Evolutionary conservation across 2,113 vertebrate genomes (phyloP).

Genomic region (Channa maculata): DNA sequence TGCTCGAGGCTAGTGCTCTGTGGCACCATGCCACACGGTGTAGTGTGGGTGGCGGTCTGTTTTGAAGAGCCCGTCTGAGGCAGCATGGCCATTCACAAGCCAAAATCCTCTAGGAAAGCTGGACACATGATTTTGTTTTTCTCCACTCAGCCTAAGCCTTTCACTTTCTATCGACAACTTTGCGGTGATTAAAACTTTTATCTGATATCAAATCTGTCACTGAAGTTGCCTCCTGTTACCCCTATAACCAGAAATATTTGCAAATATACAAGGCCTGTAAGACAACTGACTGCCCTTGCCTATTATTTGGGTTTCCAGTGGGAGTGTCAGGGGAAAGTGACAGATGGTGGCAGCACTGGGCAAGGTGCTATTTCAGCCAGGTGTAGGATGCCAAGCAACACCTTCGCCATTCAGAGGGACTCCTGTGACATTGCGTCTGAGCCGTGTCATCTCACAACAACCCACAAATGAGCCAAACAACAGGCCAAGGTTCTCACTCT

Average conservation of each 20-base stretch:
- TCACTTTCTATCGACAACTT: conserved; percentile 12
- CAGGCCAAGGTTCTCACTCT: conserved; percentile 47
- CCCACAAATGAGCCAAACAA: conserved; percentile 63
- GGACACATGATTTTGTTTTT: conserved; percentile 1
- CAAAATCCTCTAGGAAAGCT: conserved; percentile 45
- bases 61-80: conserved; percentile 66
- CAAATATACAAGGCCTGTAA: conserved; percentile 38
- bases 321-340: conserved; percentile 56
- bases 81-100: conserved; percentile 47
- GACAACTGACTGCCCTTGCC: conserved; percentile 36
- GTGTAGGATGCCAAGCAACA: conserved; percentile 73
- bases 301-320: conserved; percentile 44
- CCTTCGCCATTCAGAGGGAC: conserved; percentile 60
- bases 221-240: conserved; percentile 7
- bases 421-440: conserved; percentile 66
- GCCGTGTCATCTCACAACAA: conserved; percentile 66
- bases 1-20: conserved; percentile 70
- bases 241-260: conserved; percentile 28
- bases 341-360: conserved; percentile 64
- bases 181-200: conserved; percentile 8
- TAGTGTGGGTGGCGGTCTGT: conserved; percentile 70
- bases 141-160: neutral
- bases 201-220: conserved; percentile 12
- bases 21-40: conserved; percentile 74
- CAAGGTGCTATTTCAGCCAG: conserved; percentile 73